Percentiles rank a stretch among this genome's conserved stretches.
Conservation (phyloP, 2,113 vertebrate genomes). For the Tenebrosternarchus preto region DNA sequence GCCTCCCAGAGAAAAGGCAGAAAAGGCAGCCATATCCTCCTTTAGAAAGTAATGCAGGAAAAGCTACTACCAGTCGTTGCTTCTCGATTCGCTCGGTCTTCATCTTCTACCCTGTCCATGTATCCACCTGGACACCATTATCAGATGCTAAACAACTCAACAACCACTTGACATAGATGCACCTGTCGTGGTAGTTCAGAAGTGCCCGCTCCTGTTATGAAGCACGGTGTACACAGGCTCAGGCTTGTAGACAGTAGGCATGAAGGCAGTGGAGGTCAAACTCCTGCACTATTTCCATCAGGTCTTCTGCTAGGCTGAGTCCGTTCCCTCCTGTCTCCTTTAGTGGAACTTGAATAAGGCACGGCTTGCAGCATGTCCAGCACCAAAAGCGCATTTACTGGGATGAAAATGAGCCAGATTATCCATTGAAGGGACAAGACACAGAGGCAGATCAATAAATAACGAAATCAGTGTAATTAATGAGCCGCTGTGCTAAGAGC, state of each 20-base stretch:
- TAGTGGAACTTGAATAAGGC: too few species aligned
- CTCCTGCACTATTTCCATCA: background rate
- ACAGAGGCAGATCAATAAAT: conserved; percentile 35
- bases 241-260: background rate
- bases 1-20: conserved; percentile 27
- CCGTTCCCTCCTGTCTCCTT: too few species aligned
- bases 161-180: conserved; percentile 14
- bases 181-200: background rate
- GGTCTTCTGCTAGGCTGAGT: too few species aligned
- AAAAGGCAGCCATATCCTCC: conserved; percentile 11
- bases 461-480: conserved; percentile 12
- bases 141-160: conserved; percentile 69
- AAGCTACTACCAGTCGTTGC: background rate
- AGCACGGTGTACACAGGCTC: background rate
- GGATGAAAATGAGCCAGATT: conserved; percentile 22
- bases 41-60: background rate
- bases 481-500: conserved; percentile 15
- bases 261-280: background rate
- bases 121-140: conserved; percentile 78
- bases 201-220: background rate
- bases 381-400: background rate
- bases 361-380: background rate
- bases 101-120: conserved; percentile 23
- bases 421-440: conserved; percentile 19
- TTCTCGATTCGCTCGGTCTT: background rate